A percentile compares a stretch with the other conserved stretches of the same genome.
phyloP scores from a whole-genome alignment of 2,113 vertebrate species.

The Pseudopodoces humilis region DNA sequence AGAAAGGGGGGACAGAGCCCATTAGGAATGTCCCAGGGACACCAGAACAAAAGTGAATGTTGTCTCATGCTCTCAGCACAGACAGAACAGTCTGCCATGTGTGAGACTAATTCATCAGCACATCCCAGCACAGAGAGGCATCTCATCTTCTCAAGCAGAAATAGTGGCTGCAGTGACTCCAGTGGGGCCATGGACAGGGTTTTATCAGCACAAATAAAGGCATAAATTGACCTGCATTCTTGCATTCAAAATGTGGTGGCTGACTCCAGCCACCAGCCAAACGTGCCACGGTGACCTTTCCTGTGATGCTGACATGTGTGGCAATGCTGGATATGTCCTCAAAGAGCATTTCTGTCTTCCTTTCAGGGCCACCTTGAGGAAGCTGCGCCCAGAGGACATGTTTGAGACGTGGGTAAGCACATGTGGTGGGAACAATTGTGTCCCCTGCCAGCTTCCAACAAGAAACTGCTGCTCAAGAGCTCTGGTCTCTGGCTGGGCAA shows the following conservation, averaged over 20 bases:
- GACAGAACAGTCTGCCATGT: background rate
- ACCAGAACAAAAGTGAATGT: background rate
- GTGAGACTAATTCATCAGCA: background rate
- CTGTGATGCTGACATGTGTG: rapidly evolving
- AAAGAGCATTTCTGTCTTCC: background rate
- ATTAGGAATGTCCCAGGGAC: background rate
- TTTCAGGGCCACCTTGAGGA: constrained; percentile 90
- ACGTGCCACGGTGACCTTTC: rapidly evolving
- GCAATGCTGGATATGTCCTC: background rate
- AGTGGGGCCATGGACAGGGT: background rate
- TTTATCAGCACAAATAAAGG: background rate
- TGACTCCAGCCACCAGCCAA: background rate
- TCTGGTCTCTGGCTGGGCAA: background rate
- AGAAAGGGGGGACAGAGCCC: background rate
- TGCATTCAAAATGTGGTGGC: background rate
- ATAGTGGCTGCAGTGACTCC: background rate
- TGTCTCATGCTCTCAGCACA: background rate
- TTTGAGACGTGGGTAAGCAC: constrained; percentile 94
- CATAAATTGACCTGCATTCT: background rate
- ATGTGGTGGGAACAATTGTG: rapidly evolving
- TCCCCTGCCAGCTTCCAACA: background rate
- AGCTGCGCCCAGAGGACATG: constrained; percentile 94
- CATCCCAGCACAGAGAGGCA: background rate
- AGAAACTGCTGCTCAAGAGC: background rate
- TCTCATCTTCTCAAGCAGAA: background rate